These are phyloP conservation scores for Agonopterix arenella DNA, from an alignment of 2,888 invertebrate genomes.

Conservation along the genomic window DNA sequence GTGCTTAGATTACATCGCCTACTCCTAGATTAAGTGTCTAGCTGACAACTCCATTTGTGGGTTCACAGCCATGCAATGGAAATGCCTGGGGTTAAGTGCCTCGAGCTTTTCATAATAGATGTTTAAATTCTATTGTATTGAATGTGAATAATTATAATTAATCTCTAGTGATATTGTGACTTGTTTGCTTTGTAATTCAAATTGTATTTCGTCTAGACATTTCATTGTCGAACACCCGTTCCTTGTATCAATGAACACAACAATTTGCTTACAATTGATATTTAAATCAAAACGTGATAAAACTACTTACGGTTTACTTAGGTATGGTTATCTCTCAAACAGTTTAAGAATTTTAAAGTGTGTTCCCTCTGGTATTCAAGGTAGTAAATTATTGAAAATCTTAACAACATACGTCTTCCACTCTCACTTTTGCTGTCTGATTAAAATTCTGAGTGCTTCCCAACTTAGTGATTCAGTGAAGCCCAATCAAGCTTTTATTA, in stretches of 20 bases:
- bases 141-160: no score
- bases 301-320: constrained; percentile 29
- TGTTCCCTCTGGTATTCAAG: constrained; percentile 11
- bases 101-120: no score
- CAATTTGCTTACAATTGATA: not conserved
- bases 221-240: no score
- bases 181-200: no score
- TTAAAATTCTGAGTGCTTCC: constrained; percentile 33
- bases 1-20: constrained; percentile 47
- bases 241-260: no score
- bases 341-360: no score
- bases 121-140: no score
- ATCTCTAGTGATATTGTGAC: no score
- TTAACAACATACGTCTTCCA: constrained; percentile 31
- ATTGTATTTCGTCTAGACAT: no score
- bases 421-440: constrained; percentile 44
- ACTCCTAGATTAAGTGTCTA: constrained; percentile 42
- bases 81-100: not conserved
- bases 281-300: not conserved
- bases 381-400: constrained; percentile 28
- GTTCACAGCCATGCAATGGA: constrained; percentile 1
- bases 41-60: constrained; percentile 54
- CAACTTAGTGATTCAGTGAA: constrained; percentile 22
- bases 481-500: constrained; percentile 24
- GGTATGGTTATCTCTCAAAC: constrained; percentile 6